phyloP scores from a whole-genome alignment of 2,888 invertebrate species.

The Stenotaenia linearis region DNA sequence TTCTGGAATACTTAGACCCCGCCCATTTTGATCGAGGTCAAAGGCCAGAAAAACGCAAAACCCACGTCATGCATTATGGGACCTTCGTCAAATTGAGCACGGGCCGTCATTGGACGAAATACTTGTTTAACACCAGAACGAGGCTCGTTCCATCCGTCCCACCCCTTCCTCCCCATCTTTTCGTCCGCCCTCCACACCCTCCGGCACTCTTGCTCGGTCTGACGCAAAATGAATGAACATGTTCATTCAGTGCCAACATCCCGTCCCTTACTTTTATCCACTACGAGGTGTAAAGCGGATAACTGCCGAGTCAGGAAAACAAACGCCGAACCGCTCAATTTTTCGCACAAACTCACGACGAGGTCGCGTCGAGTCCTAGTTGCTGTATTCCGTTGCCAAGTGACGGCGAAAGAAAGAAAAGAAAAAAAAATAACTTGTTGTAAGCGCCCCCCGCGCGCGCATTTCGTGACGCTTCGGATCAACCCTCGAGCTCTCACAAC shows the following conservation, averaged over 20 bases:
- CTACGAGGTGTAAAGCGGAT: neutral
- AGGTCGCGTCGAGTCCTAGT: neutral
- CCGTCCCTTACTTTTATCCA: neutral
- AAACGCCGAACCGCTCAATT: neutral
- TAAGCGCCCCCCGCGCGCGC: neutral
- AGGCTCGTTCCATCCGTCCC: neutral
- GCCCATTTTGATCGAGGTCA: neutral
- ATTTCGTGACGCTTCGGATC: neutral
- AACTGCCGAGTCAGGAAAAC: neutral
- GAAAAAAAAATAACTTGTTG: neutral
- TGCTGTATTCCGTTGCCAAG: neutral
- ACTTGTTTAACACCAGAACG: neutral
- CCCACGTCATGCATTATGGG: neutral
- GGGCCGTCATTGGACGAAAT: neutral
- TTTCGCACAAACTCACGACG: neutral
- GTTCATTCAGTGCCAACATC: neutral
- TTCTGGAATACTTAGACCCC: neutral
- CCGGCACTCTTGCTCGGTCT: neutral
- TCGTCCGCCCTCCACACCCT: neutral
- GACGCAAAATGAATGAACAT: neutral
- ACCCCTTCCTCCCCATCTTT: neutral
- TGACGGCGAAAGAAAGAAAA: neutral
- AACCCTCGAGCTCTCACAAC: neutral
- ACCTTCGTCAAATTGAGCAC: neutral
- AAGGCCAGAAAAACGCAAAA: neutral